Percentiles rank a stretch among this genome's conserved stretches.
Evolutionary conservation across 2,888 invertebrate genomes (phyloP).

Genomic region (Hipparchia sbordonii): DNA sequence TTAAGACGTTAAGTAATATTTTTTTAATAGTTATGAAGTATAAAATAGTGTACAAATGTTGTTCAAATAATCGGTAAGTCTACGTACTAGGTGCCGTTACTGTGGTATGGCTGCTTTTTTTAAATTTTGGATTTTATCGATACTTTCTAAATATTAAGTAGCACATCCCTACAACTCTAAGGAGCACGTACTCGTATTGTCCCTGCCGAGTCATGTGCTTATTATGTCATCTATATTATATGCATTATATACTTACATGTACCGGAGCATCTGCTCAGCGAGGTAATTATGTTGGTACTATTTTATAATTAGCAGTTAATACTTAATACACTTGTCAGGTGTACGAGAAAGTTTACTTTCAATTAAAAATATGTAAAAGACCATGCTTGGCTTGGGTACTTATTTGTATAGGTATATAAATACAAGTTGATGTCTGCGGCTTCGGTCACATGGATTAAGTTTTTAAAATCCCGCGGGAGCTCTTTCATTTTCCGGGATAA

Average conservation of each 20-base stretch:
- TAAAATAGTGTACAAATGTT: no score
- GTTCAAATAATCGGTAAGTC: no score
- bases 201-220: constrained; percentile 60
- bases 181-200: constrained; percentile 57
- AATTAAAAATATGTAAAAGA: not conserved
- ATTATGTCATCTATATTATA: constrained; percentile 42
- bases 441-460: no score
- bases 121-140: constrained; percentile 34
- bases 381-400: no score
- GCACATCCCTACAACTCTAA: constrained; percentile 50
- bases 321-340: not conserved
- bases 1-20: no score
- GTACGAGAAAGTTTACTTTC: not conserved
- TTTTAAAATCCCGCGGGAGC: no score
- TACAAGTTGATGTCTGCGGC: no score
- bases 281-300: constrained; percentile 8
- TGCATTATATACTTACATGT: not conserved
- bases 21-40: no score
- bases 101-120: no score
- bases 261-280: constrained; percentile 5
- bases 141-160: constrained; percentile 10
- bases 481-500: no score
- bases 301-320: constrained; percentile 9
- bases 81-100: no score
- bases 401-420: no score